Conservation (phyloP, 1,140 invertebrate species). For the Bradysia coprophila region DNA sequence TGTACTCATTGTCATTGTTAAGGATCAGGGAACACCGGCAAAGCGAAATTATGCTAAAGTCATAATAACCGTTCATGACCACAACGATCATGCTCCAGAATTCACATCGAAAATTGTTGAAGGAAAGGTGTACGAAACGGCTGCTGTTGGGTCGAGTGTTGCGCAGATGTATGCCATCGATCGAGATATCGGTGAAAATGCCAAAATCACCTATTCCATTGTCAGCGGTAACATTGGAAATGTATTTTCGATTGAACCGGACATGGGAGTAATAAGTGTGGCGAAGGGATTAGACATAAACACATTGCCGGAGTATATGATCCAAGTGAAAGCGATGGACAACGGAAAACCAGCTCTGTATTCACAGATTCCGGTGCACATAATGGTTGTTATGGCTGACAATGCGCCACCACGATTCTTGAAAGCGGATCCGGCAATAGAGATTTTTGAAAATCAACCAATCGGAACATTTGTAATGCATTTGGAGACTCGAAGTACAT, state of each 20-base stretch:
- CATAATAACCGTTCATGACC: slow-evolving; percentile 61
- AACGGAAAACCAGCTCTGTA: slow-evolving; percentile 54
- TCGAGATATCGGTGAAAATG: slow-evolving; percentile 65
- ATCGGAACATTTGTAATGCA: slow-evolving; percentile 57
- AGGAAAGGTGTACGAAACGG: slow-evolving; percentile 57
- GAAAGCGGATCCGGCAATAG: slow-evolving; percentile 41
- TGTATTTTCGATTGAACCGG: slow-evolving; percentile 58
- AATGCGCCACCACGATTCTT: slow-evolving; percentile 67
- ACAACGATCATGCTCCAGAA: slow-evolving; percentile 77
- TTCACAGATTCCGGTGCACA: slow-evolving; percentile 64
- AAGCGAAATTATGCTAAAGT: slow-evolving; percentile 72
- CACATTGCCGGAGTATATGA: slow-evolving; percentile 55
- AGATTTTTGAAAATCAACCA: slow-evolving; percentile 71
- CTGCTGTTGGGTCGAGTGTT: slow-evolving; percentile 48
- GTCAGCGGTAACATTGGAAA: slow-evolving; percentile 70
- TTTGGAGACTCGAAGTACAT: slow-evolving; percentile 57
- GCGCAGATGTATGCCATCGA: slow-evolving; percentile 59
- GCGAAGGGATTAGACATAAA: slow-evolving; percentile 52
- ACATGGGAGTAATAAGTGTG: slow-evolving; percentile 56
- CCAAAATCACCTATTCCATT: slow-evolving; percentile 60
- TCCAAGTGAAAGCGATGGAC: slow-evolving; percentile 66
- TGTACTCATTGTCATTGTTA: slow-evolving; percentile 74
- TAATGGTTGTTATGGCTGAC: slow-evolving; percentile 73
- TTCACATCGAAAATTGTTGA: slow-evolving; percentile 57
- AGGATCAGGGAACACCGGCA: slow-evolving; percentile 71